A percentile compares a stretch with the other conserved stretches of the same genome.
Conservation (phyloP, 2,888 invertebrate species). For the Drosophila neonasuta region DNA sequence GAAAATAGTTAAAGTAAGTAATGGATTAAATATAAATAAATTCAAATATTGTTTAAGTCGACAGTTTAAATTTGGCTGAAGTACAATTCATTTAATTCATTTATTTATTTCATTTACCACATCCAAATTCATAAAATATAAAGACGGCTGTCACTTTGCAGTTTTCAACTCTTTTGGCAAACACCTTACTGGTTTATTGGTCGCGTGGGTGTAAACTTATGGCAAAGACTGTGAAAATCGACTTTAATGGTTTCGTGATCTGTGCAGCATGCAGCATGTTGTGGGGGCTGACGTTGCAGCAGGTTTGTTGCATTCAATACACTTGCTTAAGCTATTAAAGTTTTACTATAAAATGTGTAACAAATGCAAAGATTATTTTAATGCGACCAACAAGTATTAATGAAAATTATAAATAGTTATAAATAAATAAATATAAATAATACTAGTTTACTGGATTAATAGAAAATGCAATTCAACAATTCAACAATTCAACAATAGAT, state of each 20-base stretch:
- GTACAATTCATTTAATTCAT: not conserved
- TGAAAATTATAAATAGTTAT: too few species aligned
- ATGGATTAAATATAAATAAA: too few species aligned
- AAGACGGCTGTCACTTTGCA: conserved; percentile 1
- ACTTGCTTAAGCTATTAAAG: not conserved
- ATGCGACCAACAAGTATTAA: too few species aligned
- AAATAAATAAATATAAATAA: too few species aligned
- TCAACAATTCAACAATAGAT: too few species aligned
- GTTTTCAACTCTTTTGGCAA: conserved; percentile 7
- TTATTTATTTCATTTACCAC: not conserved
- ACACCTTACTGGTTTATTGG: conserved; percentile 9
- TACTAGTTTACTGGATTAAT: too few species aligned
- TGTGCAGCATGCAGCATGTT: conserved; percentile 35
- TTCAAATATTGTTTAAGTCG: too few species aligned
- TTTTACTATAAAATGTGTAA: not conserved
- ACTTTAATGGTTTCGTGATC: conserved; percentile 36
- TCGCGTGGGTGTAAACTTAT: conserved; percentile 58
- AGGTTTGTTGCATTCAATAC: conserved; percentile 30
- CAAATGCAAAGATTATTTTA: not conserved
- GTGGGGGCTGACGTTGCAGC: conserved; percentile 29
- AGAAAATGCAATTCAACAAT: too few species aligned
- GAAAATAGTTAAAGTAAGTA: too few species aligned
- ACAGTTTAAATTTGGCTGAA: too few species aligned
- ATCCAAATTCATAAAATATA: not conserved
- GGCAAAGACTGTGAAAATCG: conserved; percentile 34